Evolutionary conservation across 2,888 invertebrate genomes (phyloP).

Genomic region (Hesperia comma): DNA sequence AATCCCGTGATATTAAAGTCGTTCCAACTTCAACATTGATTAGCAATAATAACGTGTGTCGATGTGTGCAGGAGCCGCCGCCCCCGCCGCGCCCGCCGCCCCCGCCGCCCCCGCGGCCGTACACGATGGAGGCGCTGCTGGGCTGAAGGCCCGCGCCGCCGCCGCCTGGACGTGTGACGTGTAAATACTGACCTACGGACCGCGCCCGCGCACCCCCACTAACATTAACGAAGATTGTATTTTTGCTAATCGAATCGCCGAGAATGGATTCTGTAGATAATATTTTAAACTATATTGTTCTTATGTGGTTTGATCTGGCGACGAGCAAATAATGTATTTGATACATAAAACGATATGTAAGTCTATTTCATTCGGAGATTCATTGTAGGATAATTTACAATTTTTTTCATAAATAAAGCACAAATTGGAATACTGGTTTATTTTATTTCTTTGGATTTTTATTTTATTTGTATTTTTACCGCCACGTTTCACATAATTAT

Average conservation of each 20-base stretch:
- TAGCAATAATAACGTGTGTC: too few relatives aligned
- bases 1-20: too few relatives aligned
- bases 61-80: constrained; percentile 56
- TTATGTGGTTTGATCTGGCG: constrained; percentile 83
- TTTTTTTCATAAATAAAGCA: constrained; percentile 88
- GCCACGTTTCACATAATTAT: too few relatives aligned
- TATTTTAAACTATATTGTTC: constrained; percentile 83
- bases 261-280: constrained; percentile 83
- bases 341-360: constrained; percentile 84
- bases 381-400: constrained; percentile 87
- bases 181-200: constrained; percentile 57
- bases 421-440: constrained; percentile 80
- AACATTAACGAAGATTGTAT: constrained; percentile 74
- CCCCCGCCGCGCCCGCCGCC: constrained; percentile 69
- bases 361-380: constrained; percentile 85
- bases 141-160: constrained; percentile 65
- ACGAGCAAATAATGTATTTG: constrained; percentile 83
- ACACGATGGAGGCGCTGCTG: constrained; percentile 87
- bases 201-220: constrained; percentile 40
- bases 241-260: constrained; percentile 82
- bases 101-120: constrained; percentile 84
- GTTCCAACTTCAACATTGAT: too few relatives aligned
- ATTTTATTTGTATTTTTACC: background rate
- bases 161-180: constrained; percentile 64
- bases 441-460: constrained; percentile 60